phyloP scores from a whole-genome alignment of 2,888 invertebrate species.

The Toxonevra muliebris region DNA sequence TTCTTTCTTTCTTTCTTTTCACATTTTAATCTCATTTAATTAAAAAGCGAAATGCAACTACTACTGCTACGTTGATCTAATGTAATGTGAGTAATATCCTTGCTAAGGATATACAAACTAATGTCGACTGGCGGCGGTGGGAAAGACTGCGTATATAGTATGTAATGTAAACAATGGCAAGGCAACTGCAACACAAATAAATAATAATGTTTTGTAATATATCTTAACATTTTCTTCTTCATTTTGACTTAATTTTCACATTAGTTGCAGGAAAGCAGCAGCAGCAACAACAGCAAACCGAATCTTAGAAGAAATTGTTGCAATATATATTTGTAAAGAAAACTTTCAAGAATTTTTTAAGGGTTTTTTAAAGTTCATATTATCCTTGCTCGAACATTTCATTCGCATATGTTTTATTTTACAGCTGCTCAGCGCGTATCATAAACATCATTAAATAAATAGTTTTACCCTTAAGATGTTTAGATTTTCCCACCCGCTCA shows the following conservation, averaged over 20 bases:
- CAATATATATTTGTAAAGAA: too few species aligned
- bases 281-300: too few species aligned
- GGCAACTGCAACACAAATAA: not conserved
- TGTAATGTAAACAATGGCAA: too few species aligned
- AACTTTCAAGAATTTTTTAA: too few species aligned
- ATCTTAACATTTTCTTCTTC: not conserved
- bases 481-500: not conserved
- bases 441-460: conserved; percentile 33
- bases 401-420: not conserved
- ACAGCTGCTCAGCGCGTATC: conserved; percentile 16
- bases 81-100: too few species aligned
- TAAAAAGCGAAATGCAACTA: conserved; percentile 28
- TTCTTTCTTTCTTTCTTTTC: conserved; percentile 5
- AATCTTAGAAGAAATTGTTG: too few species aligned
- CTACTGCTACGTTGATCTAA: too few species aligned
- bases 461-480: conserved; percentile 23
- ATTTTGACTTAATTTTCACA: not conserved
- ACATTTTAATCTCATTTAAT: conserved; percentile 32
- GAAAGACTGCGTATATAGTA: too few species aligned
- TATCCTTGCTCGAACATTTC: not conserved
- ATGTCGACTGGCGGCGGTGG: too few species aligned
- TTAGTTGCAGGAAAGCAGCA: too few species aligned
- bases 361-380: not conserved
- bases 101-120: too few species aligned
- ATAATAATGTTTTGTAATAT: not conserved